Percentiles rank a stretch among this genome's conserved stretches.
Evolutionary conservation across 2,113 vertebrate species (phyloP).

Genomic region (Aegotheles bennettii): DNA sequence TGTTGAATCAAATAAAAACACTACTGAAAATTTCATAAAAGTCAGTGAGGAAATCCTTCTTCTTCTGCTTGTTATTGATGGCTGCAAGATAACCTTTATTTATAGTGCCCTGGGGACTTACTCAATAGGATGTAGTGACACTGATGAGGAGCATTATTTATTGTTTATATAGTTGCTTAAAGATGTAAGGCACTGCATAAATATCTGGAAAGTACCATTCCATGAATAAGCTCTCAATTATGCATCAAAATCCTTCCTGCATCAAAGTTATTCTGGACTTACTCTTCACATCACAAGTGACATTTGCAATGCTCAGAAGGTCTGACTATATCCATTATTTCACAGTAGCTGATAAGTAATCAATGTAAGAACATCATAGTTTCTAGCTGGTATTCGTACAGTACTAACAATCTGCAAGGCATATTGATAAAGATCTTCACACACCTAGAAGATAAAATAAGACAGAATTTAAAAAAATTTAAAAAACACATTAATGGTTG

Average conservation of each 20-base stretch:
- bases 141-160: constrained; percentile 35
- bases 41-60: neutral
- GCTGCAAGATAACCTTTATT: constrained; percentile 25
- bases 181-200: neutral
- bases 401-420: neutral
- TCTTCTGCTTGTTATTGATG: neutral
- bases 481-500: neutral
- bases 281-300: neutral
- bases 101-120: neutral
- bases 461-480: neutral
- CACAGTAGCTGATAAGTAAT: neutral
- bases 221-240: neutral
- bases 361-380: neutral
- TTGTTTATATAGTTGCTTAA: constrained; percentile 24
- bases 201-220: neutral
- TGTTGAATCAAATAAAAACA: neutral
- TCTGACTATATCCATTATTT: neutral
- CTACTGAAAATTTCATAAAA: constrained; percentile 9
- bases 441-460: neutral
- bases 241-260: neutral
- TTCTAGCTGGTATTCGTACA: neutral
- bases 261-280: neutral
- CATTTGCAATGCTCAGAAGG: neutral
- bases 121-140: neutral
- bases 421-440: neutral